These are phyloP conservation scores for Sturmia bella DNA, from an alignment of 2,888 invertebrate species.

Conservation along the genomic window DNA sequence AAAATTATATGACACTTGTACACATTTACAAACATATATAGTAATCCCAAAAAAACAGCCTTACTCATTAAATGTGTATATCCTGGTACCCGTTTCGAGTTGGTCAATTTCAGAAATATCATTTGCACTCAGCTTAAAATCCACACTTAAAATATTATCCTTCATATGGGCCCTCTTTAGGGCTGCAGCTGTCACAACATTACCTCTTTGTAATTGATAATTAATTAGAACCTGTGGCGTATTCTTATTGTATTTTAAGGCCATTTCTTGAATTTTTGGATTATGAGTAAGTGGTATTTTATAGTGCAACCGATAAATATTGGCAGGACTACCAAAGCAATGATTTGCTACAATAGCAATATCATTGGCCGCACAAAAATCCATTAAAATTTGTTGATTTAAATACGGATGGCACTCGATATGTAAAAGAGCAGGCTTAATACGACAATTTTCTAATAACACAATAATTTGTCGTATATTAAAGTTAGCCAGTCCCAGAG, in stretches of 20 bases:
- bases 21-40: no score
- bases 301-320: constrained; percentile 46
- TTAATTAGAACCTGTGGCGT: constrained; percentile 86
- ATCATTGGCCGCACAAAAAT: constrained; percentile 86
- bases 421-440: constrained; percentile 87
- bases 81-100: constrained; percentile 81
- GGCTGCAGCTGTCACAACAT: constrained; percentile 91
- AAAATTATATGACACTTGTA: no score
- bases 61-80: constrained; percentile 67
- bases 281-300: constrained; percentile 41
- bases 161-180: constrained; percentile 87
- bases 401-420: constrained; percentile 91
- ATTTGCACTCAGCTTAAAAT: constrained; percentile 85
- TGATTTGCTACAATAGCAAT: constrained; percentile 91
- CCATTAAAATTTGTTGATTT: constrained; percentile 86
- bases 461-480: constrained; percentile 88
- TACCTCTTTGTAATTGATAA: constrained; percentile 87
- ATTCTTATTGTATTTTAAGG: constrained; percentile 85
- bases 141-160: constrained; percentile 88
- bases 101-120: constrained; percentile 84
- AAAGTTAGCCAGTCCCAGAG: constrained; percentile 89
- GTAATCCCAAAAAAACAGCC: constrained; percentile 56
- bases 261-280: constrained; percentile 72
- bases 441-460: constrained; percentile 84
- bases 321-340: constrained; percentile 85